Conservation (phyloP, 2,113 vertebrate genomes). For the Chionodraco myersi region DNA sequence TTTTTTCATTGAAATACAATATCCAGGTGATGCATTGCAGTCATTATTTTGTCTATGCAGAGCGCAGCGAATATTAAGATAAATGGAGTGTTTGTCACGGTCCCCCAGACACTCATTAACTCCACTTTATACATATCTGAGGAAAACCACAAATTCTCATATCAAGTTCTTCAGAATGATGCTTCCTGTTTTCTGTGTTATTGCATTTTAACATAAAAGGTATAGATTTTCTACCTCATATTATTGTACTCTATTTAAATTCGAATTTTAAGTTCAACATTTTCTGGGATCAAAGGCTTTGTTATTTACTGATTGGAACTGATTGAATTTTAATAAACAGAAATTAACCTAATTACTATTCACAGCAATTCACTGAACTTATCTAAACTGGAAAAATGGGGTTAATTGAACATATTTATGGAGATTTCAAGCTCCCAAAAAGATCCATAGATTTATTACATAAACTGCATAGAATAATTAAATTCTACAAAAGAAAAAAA, state of each 20-base stretch:
- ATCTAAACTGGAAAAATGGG: conserved; percentile 2
- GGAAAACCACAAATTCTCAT: conserved; percentile 27
- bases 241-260: neutral
- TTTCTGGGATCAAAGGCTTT: conserved; percentile 6
- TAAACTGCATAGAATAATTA: neutral
- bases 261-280: neutral
- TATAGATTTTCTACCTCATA: neutral
- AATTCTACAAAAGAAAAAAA: neutral
- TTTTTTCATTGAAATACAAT: conserved; percentile 71
- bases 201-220: neutral
- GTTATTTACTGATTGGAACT: conserved; percentile 14
- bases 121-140: conserved; percentile 47
- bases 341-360: conserved; percentile 26
- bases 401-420: conserved; percentile 1
- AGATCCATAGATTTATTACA: neutral
- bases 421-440: conserved; percentile 1
- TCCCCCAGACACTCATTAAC: conserved; percentile 38
- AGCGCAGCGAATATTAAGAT: conserved; percentile 61
- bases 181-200: neutral
- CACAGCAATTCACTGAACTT: neutral
- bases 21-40: conserved; percentile 71
- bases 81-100: conserved; percentile 50
- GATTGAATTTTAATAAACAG: conserved; percentile 20
- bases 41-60: conserved; percentile 69
- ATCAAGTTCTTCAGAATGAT: neutral